Evolutionary conservation across 2,888 invertebrate species (phyloP).

Genomic region (Zygaena filipendulae): DNA sequence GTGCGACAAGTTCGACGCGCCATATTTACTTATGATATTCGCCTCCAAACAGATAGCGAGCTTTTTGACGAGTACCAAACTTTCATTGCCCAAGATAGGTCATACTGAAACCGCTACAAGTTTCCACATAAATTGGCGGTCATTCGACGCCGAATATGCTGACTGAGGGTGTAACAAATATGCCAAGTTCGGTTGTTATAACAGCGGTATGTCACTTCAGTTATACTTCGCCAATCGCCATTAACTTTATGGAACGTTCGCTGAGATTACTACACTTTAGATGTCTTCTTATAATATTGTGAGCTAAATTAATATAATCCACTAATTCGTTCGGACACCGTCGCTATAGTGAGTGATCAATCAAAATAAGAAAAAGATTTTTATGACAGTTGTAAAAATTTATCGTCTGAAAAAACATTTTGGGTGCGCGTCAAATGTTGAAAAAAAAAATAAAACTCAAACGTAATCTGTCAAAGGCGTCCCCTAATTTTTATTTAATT

Average conservation of each 20-base stretch:
- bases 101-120: slow-evolving; percentile 58
- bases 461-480: slow-evolving; percentile 56
- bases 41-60: slow-evolving; percentile 47
- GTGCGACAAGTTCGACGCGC: slow-evolving; percentile 58
- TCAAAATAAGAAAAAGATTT: slow-evolving; percentile 42
- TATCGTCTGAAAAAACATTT: slow-evolving; percentile 26
- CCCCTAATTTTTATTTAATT: slow-evolving; percentile 64
- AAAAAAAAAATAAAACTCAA: too few species aligned
- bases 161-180: slow-evolving; percentile 68
- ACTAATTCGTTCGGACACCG: too few species aligned
- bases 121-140: slow-evolving; percentile 69
- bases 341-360: slow-evolving; percentile 37
- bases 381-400: slow-evolving; percentile 42
- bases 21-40: slow-evolving; percentile 61
- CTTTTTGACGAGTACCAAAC: slow-evolving; percentile 63
- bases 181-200: slow-evolving; percentile 67
- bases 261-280: slow-evolving; percentile 64
- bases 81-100: slow-evolving; percentile 62
- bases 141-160: slow-evolving; percentile 67
- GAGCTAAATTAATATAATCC: slow-evolving; percentile 4
- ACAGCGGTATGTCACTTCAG: slow-evolving; percentile 67
- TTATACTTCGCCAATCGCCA: slow-evolving; percentile 62
- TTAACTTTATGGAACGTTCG: slow-evolving; percentile 66
- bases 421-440: too few species aligned
- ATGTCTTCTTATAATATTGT: slow-evolving; percentile 4